These are phyloP conservation scores for Cetoscarus ocellatus DNA, from an alignment of 2,797 vertebrate genomes.

Conservation along the genomic window DNA sequence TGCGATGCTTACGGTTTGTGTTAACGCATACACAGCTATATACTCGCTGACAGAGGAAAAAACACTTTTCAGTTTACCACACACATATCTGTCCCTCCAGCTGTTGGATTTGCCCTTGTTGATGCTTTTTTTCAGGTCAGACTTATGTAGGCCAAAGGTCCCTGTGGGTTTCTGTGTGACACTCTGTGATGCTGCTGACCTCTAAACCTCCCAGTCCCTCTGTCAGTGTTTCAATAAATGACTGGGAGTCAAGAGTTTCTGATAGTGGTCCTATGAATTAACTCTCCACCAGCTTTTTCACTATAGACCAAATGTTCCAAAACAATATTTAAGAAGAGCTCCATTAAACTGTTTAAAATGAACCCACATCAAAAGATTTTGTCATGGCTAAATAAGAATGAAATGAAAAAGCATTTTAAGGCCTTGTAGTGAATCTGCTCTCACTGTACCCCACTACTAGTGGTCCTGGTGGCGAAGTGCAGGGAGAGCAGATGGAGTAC, in stretches of 20 bases:
- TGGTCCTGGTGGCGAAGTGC: too few relatives aligned
- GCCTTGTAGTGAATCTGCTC: too few relatives aligned
- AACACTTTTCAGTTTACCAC: background rate
- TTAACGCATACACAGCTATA: slow-evolving; percentile 5
- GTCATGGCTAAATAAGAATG: too few relatives aligned
- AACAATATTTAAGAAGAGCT: too few relatives aligned
- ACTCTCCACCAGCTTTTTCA: too few relatives aligned
- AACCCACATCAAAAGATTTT: too few relatives aligned
- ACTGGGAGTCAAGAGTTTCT: background rate
- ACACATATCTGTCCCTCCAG: background rate
- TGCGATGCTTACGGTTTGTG: background rate
- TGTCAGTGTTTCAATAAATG: background rate
- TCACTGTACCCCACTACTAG: too few relatives aligned
- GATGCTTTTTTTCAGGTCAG: slow-evolving; percentile 34
- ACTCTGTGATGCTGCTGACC: slow-evolving; percentile 19
- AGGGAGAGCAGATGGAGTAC: too few relatives aligned
- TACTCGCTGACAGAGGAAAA: background rate
- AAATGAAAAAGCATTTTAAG: too few relatives aligned
- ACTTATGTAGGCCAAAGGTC: slow-evolving; percentile 40
- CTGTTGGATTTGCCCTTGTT: background rate
- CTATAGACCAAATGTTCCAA: too few relatives aligned
- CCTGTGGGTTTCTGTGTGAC: slow-evolving; percentile 17
- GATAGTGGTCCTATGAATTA: too few relatives aligned
- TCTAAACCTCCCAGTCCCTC: background rate
- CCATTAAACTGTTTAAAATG: too few relatives aligned